Evolutionary conservation across 2,797 vertebrate genomes (phyloP).

Genomic region (Chaunax sp.): DNA sequence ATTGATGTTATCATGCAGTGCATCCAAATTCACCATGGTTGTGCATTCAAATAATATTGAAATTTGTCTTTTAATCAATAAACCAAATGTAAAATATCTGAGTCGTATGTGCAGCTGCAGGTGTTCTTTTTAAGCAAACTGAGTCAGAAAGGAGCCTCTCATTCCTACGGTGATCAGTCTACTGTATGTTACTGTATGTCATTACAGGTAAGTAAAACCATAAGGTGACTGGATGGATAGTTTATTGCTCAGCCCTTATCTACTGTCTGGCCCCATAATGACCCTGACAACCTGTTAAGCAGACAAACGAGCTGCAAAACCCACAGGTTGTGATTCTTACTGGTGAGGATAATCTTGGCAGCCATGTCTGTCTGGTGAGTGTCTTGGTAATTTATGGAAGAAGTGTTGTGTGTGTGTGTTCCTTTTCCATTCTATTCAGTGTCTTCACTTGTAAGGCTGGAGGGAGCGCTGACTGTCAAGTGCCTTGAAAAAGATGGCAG

Average conservation of each 20-base stretch:
- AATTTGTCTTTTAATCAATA: not conserved
- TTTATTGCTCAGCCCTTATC: conserved; percentile 65
- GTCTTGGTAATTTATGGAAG: conserved; percentile 52
- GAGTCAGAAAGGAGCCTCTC: conserved; percentile 42
- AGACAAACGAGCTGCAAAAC: conserved; percentile 45
- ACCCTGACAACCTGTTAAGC: conserved; percentile 50
- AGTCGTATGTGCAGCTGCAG: conserved; percentile 1
- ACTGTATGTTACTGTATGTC: conserved; percentile 44
- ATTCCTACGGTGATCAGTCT: conserved; percentile 34
- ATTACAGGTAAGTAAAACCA: conserved; percentile 47
- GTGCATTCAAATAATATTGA: not conserved
- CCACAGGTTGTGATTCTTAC: conserved; percentile 13
- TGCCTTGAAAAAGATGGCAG: not conserved
- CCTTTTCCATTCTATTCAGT: conserved; percentile 29
- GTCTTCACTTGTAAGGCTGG: not conserved
- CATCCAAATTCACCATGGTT: not conserved
- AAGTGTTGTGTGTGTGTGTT: conserved; percentile 43
- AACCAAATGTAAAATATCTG: not conserved
- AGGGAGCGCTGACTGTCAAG: no score
- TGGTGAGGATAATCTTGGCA: conserved; percentile 17
- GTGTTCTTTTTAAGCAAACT: conserved; percentile 11
- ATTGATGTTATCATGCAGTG: not conserved
- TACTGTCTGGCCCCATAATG: conserved; percentile 32
- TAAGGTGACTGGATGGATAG: conserved; percentile 5
- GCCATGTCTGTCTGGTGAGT: conserved; percentile 48